Evolutionary conservation across 2,797 vertebrate genomes (phyloP).

Genomic region (Lepus townsendii): DNA sequence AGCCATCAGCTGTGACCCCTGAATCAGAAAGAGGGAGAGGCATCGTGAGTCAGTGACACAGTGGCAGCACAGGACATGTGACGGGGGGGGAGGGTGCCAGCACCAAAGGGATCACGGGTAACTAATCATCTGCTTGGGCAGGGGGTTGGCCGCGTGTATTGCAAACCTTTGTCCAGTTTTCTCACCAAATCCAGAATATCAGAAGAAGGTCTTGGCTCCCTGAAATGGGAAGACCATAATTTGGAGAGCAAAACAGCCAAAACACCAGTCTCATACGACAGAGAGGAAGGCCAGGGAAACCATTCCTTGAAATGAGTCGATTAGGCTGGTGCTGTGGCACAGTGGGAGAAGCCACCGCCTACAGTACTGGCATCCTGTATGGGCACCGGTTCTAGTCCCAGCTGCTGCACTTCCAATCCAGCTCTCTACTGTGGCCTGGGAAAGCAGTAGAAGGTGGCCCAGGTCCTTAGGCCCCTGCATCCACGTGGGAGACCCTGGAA

Average conservation of each 20-base stretch:
- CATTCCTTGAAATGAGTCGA: neutral
- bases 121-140: neutral
- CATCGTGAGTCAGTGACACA: neutral
- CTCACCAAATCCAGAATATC: conserved; percentile 17
- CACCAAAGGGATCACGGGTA: neutral
- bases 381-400: no score
- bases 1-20: neutral
- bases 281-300: conserved; percentile 14
- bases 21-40: neutral
- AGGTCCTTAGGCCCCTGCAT: no score
- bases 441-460: no score
- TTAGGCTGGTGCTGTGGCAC: no score
- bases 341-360: no score
- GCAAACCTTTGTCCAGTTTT: neutral
- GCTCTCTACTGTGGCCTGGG: no score
- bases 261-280: neutral
- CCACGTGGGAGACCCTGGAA: no score
- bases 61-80: neutral
- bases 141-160: neutral
- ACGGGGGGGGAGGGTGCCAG: neutral
- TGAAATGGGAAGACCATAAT: neutral
- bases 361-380: no score
- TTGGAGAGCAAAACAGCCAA: neutral
- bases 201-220: neutral
- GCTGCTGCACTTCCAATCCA: no score